phyloP scores from a whole-genome alignment of 2,797 vertebrate genomes.

The Microhierax caerulescens region DNA sequence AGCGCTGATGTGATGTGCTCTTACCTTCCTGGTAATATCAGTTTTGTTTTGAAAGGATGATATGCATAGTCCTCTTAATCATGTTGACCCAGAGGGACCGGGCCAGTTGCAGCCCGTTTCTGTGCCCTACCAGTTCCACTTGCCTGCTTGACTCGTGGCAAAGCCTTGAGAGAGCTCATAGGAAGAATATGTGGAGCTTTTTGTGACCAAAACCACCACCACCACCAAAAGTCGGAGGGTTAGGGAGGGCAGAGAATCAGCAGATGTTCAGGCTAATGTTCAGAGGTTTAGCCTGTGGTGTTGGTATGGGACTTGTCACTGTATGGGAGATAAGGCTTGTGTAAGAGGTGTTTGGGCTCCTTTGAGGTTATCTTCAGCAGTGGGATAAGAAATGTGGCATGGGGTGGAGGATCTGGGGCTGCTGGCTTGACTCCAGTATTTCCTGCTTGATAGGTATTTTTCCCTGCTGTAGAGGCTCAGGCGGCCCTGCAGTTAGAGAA shows the following conservation, averaged over 20 bases:
- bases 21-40: not conserved
- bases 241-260: not conserved
- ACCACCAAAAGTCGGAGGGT: not conserved
- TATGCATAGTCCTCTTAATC: not conserved
- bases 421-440: not conserved
- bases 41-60: not conserved
- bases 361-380: not conserved
- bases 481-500: not conserved
- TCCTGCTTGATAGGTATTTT: not conserved
- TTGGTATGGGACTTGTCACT: not conserved
- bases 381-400: not conserved
- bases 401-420: not conserved
- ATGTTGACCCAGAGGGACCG: not conserved
- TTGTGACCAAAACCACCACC: not conserved
- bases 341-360: rapidly evolving
- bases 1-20: not conserved
- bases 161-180: not conserved
- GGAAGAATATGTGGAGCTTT: not conserved
- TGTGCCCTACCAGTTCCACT: not conserved
- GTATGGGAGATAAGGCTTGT: not conserved
- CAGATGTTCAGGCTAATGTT: not conserved
- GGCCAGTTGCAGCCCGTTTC: not conserved
- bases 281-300: not conserved
- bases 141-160: not conserved
- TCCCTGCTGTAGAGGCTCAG: rapidly evolving